Conservation (phyloP, 2,113 vertebrate species). For the Anarrhichthys ocellatus region DNA sequence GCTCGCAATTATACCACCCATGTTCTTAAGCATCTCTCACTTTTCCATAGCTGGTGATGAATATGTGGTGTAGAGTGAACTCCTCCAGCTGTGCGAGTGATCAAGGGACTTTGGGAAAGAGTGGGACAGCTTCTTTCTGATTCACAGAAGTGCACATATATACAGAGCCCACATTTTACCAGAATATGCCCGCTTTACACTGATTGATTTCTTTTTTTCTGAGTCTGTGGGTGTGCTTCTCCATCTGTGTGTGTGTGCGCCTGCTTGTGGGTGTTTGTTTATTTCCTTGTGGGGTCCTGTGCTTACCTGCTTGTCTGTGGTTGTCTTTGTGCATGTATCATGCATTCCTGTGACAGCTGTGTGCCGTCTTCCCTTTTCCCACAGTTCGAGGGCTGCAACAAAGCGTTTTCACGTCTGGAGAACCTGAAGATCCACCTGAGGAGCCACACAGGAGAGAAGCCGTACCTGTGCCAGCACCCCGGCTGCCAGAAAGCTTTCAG, state of each 20-base stretch:
- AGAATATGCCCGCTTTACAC: conserved; percentile 22
- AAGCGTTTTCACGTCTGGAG: conserved; percentile 98
- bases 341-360: conserved; percentile 38
- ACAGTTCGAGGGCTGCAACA: conserved; percentile 99
- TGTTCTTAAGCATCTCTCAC: conserved; percentile 41
- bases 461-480: conserved; percentile 97
- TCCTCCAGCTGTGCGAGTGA: conserved; percentile 42
- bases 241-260: conserved; percentile 6
- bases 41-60: conserved; percentile 40
- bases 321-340: conserved; percentile 13
- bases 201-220: conserved; percentile 45
- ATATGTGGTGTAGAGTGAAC: conserved; percentile 20
- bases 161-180: conserved; percentile 49
- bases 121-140: conserved; percentile 53
- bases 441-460: conserved; percentile 98
- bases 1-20: conserved; percentile 22
- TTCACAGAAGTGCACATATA: conserved; percentile 40
- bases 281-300: conserved; percentile 56
- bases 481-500: conserved; percentile 99
- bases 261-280: conserved; percentile 47
- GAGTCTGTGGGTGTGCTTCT: conserved; percentile 5
- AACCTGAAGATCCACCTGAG: conserved; percentile 99
- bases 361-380: conserved; percentile 48
- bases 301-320: conserved; percentile 24
- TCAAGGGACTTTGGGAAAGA: conserved; percentile 35